These are phyloP conservation scores for Drosophila pandora DNA, from an alignment of 1,140 invertebrate genomes.

Conservation along the genomic window DNA sequence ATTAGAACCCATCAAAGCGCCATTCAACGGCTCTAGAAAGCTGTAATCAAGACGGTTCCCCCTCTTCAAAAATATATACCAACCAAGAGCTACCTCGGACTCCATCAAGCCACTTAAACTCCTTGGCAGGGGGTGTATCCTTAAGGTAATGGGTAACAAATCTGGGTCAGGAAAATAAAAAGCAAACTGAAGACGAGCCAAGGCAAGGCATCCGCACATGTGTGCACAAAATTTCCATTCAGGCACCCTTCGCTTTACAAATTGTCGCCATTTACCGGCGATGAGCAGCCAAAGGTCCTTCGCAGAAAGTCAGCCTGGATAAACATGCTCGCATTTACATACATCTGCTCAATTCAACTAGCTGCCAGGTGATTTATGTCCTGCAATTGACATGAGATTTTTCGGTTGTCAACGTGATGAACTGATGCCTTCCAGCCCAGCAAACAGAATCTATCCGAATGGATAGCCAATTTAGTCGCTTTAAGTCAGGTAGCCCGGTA, in stretches of 20 bases:
- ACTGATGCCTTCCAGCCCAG: constrained; percentile 3
- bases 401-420: constrained; percentile 56
- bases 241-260: constrained; percentile 54
- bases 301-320: constrained; percentile 25
- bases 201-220: constrained; percentile 14
- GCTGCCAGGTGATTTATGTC: constrained; percentile 58
- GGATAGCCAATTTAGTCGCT: constrained; percentile 20
- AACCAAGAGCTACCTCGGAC: not conserved
- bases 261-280: constrained; percentile 73
- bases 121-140: not conserved
- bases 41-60: constrained; percentile 64
- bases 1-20: constrained; percentile 77
- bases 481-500: constrained; percentile 29
- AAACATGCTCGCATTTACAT: constrained; percentile 56
- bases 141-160: constrained; percentile 11
- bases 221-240: constrained; percentile 37
- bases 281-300: constrained; percentile 45
- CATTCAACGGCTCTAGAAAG: constrained; percentile 66
- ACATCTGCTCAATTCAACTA: constrained; percentile 59
- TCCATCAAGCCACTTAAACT: not conserved
- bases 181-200: not conserved
- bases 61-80: not conserved
- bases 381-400: constrained; percentile 73
- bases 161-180: constrained; percentile 74
- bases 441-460: constrained; percentile 1